Conservation (phyloP, 2,888 invertebrate genomes). For the Erebia ligea region DNA sequence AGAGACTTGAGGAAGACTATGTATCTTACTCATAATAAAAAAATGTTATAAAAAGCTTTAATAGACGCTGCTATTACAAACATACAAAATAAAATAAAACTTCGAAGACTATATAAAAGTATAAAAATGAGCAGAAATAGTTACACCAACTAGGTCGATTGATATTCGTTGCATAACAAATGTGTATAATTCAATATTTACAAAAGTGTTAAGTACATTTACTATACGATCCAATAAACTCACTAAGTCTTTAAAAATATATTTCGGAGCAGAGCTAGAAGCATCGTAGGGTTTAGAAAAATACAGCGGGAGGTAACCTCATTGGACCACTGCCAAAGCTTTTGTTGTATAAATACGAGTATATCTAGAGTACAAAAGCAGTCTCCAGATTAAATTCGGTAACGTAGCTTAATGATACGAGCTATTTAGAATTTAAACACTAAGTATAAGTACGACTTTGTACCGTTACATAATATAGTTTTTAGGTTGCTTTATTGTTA, state of each 20-base stretch:
- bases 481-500: constrained; percentile 51
- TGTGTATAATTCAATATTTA: constrained; percentile 56
- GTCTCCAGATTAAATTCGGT: constrained; percentile 85
- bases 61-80: constrained; percentile 44
- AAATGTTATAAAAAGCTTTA: constrained; percentile 48
- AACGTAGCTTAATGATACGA: constrained; percentile 79
- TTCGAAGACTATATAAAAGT: constrained; percentile 70
- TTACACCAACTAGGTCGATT: constrained; percentile 48
- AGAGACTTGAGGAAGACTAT: constrained; percentile 79
- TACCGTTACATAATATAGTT: constrained; percentile 40
- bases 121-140: constrained; percentile 73
- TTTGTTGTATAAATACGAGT: constrained; percentile 71
- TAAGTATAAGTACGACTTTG: constrained; percentile 45
- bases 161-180: constrained; percentile 56
- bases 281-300: constrained; percentile 73
- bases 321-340: constrained; percentile 72
- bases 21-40: constrained; percentile 52
- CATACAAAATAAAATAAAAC: constrained; percentile 48
- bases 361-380: constrained; percentile 81
- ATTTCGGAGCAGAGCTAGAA: constrained; percentile 61
- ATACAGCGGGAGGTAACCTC: constrained; percentile 79
- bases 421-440: constrained; percentile 59
- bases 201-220: constrained; percentile 50
- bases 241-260: constrained; percentile 50
- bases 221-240: constrained; percentile 45